Conservation (phyloP, 1,140 invertebrate species). For the Drosophila sucinea region DNA sequence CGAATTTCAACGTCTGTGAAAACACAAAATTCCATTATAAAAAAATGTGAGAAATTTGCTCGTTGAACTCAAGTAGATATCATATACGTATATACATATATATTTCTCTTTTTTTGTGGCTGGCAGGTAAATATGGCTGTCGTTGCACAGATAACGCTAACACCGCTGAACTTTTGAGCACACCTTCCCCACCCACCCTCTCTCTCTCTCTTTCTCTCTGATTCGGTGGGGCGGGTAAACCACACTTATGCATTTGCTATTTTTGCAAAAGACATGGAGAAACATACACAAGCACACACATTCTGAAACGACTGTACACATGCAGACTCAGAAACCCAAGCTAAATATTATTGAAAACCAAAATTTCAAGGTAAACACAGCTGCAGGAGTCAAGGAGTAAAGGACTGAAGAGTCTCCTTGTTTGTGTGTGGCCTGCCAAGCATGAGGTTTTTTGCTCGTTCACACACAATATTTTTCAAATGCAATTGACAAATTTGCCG, state of each 20-base stretch:
- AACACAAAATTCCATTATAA: constrained; percentile 16
- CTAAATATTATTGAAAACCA: constrained; percentile 78
- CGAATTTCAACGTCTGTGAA: not conserved
- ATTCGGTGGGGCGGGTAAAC: constrained; percentile 25
- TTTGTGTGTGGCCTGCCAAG: constrained; percentile 38
- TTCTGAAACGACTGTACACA: constrained; percentile 14
- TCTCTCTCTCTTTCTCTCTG: constrained; percentile 19
- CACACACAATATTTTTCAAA: constrained; percentile 22
- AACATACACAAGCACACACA: constrained; percentile 37
- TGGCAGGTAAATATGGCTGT: constrained; percentile 79
- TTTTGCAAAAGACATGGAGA: constrained; percentile 74
- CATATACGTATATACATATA: constrained; percentile 39
- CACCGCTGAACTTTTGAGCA: constrained; percentile 59
- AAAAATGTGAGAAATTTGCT: constrained; percentile 47
- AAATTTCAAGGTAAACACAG: constrained; percentile 77
- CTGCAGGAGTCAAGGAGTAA: constrained; percentile 41
- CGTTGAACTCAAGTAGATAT: constrained; percentile 71
- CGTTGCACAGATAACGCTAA: constrained; percentile 71
- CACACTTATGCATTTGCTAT: constrained; percentile 75
- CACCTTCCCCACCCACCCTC: not conserved
- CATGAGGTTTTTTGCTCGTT: constrained; percentile 28
- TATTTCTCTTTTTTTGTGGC: constrained; percentile 42
- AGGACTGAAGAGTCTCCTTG: constrained; percentile 15
- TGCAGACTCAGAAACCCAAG: constrained; percentile 32
- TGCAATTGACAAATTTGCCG: constrained; percentile 29